Evolutionary conservation across 2,888 invertebrate genomes (phyloP).

Genomic region (Electrophaes corylata): DNA sequence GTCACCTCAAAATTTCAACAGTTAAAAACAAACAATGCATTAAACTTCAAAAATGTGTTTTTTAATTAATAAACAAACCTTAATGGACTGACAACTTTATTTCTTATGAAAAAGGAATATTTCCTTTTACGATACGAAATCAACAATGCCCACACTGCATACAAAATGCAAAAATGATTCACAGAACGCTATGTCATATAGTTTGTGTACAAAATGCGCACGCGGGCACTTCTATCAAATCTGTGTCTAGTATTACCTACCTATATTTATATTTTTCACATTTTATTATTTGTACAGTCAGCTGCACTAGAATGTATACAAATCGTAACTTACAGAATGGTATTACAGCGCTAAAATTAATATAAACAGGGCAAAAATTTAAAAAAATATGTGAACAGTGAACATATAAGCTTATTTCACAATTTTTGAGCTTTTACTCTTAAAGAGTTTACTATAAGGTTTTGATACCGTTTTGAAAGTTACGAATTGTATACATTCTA

Average conservation of each 20-base stretch:
- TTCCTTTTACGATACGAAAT: conserved; percentile 35
- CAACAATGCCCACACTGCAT: conserved; percentile 38
- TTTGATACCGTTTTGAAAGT: too few species aligned
- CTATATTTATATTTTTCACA: too few species aligned
- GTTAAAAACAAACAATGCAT: conserved; percentile 32
- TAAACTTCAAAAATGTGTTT: conserved; percentile 32
- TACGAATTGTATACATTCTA: too few species aligned
- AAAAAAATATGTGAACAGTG: too few species aligned
- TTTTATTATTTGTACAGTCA: too few species aligned
- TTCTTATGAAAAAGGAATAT: conserved; percentile 32
- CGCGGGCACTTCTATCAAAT: conserved; percentile 4
- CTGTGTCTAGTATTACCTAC: conserved; percentile 29
- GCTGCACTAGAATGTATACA: too few species aligned
- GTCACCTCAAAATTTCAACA: conserved; percentile 21
- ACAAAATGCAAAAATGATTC: conserved; percentile 34
- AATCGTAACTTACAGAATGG: too few species aligned
- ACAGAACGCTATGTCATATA: conserved; percentile 27
- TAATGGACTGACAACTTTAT: conserved; percentile 35
- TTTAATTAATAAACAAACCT: conserved; percentile 37
- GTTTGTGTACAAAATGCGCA: conserved; percentile 2
- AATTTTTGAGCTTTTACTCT: too few species aligned
- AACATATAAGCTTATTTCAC: too few species aligned
- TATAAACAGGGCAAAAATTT: too few species aligned
- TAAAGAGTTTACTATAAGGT: too few species aligned
- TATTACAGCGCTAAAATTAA: too few species aligned